phyloP scores from a whole-genome alignment of 2,797 vertebrate species.

The Melopsittacus undulatus region DNA sequence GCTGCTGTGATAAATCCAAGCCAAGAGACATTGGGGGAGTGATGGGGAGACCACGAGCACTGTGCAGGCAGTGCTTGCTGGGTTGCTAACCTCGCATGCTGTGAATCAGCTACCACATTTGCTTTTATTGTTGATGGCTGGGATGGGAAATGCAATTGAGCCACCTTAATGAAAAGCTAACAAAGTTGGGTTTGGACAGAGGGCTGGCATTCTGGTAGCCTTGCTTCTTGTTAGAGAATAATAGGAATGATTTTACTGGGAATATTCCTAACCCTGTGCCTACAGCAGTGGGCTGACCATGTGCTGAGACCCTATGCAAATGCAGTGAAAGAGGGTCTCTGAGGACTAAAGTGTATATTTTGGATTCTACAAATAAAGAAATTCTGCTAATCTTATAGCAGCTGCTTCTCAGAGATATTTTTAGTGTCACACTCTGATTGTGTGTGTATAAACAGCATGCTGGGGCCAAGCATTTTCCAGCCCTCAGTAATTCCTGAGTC shows the following conservation, averaged over 20 bases:
- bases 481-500: neutral
- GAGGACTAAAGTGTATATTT: neutral
- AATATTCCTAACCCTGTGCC: neutral
- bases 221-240: neutral
- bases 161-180: slow-evolving; percentile 55
- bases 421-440: neutral
- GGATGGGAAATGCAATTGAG: slow-evolving; percentile 44
- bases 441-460: neutral
- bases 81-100: neutral
- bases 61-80: neutral
- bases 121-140: neutral
- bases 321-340: neutral
- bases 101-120: neutral
- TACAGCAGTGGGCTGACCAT: neutral
- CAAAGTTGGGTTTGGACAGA: neutral
- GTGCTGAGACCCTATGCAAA: neutral
- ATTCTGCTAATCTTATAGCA: neutral
- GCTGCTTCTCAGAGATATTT: neutral
- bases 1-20: neutral
- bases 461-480: neutral
- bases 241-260: neutral
- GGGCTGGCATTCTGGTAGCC: neutral
- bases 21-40: fast-evolving
- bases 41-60: fast-evolving
- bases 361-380: neutral